Evolutionary conservation across 92 coral and sea anemone species (phyloP), one percentile per base, ranked within the genome.

Genomic region (Siderastrea radians): DNA sequence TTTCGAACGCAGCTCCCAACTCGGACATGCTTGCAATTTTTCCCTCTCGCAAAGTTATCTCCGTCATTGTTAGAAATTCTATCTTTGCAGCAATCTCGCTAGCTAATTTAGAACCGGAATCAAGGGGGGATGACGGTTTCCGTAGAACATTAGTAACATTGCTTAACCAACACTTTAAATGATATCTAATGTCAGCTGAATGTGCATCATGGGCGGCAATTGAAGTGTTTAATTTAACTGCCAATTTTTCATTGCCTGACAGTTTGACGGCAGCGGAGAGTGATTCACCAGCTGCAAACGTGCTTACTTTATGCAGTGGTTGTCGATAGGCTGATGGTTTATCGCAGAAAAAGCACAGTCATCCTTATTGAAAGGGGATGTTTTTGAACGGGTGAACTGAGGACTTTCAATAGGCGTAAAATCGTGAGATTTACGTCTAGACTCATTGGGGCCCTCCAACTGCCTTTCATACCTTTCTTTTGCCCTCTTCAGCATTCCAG

Each of bases 401-500:
- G 43, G 16, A 44, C 6, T 26, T n/a, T 5, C 65, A 60, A 3
- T 17, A 60, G 15, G 16, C 16, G n/a, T 15, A 5, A 15, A 38
- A 15, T n/a, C 7, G 43, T 5, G 55, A 74, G 88, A 65, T 81
- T 82, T 82, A 3, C 88, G 72, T 72, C 91, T 81, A 14, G 75
- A 60, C 85, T 79, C 69, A 81, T 70, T 82, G n/a, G 91, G 89
- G 43, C 94, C 91, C 38, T 67, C 85, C 3, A 86, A 53, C 53
- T 86, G 79, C 78, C 84, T 91, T 76, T 86, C 89, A 82, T 82
- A 83, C 47, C 91, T 68, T 43, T 80, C 90, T 80, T 43, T 79
- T 3, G 88, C 94, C 51, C 87, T n/a, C 59, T 70, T 90, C 11
- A 90, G 83, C 90, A 80, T 86, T 52, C 91, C 94, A 63, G 94